Percentiles rank a stretch among this genome's conserved stretches.
phyloP scores from a whole-genome alignment of 2,113 vertebrate genomes.

The Sebastes schlegelii region DNA sequence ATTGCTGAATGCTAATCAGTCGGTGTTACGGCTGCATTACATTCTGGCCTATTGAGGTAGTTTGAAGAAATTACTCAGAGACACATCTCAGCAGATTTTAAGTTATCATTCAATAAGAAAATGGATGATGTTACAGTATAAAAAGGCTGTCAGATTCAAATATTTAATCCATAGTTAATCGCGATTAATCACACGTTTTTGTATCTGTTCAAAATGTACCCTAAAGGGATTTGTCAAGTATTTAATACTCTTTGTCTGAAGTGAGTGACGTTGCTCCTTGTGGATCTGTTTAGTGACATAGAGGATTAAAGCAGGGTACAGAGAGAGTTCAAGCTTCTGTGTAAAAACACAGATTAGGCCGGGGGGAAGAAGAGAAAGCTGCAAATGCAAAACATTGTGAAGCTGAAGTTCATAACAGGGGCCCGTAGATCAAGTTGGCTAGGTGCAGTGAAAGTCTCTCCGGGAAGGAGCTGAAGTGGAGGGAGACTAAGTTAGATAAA shows the following conservation, averaged over 20 bases:
- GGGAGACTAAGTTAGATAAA: slow-evolving; percentile 45
- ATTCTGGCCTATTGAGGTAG: neutral
- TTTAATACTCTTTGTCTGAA: neutral
- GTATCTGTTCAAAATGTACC: no score
- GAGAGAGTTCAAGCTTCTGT: neutral
- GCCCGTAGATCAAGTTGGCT: slow-evolving; percentile 12
- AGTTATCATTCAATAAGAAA: neutral
- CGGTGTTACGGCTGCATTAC: neutral
- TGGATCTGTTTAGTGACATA: neutral
- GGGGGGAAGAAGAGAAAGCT: neutral
- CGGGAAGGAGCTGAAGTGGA: slow-evolving; percentile 37
- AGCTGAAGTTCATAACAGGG: slow-evolving; percentile 29
- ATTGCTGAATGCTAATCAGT: neutral
- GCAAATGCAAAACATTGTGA: slow-evolving; percentile 2
- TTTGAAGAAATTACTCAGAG: neutral
- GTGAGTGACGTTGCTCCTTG: neutral
- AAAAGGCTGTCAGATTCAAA: neutral
- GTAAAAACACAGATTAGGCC: neutral
- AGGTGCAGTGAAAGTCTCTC: slow-evolving; percentile 19
- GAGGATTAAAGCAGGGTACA: neutral
- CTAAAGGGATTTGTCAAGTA: no score
- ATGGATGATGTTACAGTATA: neutral
- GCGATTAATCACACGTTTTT: no score
- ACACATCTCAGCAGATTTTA: neutral
- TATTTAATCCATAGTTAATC: no score